Evolutionary conservation across 2,888 invertebrate species (phyloP).

Genomic region (Drosophila rubida): DNA sequence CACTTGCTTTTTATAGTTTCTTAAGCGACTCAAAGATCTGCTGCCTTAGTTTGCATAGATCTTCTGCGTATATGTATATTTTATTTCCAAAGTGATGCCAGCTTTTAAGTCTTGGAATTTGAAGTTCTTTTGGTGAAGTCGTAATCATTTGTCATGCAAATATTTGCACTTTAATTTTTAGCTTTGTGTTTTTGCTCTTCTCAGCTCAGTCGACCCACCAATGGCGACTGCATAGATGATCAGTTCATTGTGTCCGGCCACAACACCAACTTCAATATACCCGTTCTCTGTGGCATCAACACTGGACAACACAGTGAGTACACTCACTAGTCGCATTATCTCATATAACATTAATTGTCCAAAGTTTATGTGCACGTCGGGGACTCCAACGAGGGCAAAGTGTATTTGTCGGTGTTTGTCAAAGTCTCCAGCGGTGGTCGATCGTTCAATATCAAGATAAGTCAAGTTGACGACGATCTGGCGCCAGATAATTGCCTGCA

Average conservation of each 20-base stretch:
- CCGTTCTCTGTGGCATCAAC: slow-evolving; percentile 91
- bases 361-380: slow-evolving; percentile 91
- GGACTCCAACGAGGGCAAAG: slow-evolving; percentile 86
- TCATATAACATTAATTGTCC: neutral
- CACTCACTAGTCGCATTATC: accelerated
- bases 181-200: neutral
- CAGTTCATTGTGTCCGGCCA: slow-evolving; percentile 90
- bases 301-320: slow-evolving; percentile 90
- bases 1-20: too few species aligned
- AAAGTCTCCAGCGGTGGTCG: slow-evolving; percentile 86
- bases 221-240: slow-evolving; percentile 89
- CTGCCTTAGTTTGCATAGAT: too few species aligned
- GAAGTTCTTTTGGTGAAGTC: too few species aligned
- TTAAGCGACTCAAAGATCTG: too few species aligned
- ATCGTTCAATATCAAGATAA: slow-evolving; percentile 88
- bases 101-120: too few species aligned
- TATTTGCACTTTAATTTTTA: neutral
- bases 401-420: slow-evolving; percentile 88
- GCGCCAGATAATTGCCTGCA: slow-evolving; percentile 89
- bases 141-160: too few species aligned
- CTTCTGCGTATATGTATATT: too few species aligned
- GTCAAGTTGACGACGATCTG: slow-evolving; percentile 84
- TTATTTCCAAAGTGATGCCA: too few species aligned
- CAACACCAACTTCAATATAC: slow-evolving; percentile 89
- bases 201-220: slow-evolving; percentile 89